phyloP scores from a whole-genome alignment of 1,140 invertebrate species.

The Zophobas atratus region DNA sequence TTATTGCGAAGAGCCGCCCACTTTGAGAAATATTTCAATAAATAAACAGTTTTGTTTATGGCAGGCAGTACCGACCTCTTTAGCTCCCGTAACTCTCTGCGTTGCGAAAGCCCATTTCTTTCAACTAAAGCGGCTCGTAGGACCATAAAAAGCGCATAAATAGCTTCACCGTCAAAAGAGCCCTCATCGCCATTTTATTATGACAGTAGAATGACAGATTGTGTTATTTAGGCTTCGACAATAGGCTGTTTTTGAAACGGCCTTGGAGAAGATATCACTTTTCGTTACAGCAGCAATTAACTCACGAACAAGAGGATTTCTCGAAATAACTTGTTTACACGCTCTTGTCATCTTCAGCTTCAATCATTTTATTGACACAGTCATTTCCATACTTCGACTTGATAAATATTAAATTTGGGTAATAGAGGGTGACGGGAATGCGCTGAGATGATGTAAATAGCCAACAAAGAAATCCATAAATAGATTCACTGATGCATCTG shows the following conservation, averaged over 20 bases:
- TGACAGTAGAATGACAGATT: not conserved
- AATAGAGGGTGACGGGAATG: conserved; percentile 24
- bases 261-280: not conserved
- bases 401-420: conserved; percentile 25
- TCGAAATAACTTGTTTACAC: conserved; percentile 20
- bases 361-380: not conserved
- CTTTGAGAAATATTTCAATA: conserved; percentile 26
- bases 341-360: not conserved
- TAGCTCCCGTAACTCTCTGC: conserved; percentile 7
- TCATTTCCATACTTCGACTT: not conserved
- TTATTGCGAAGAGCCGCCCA: conserved; percentile 24
- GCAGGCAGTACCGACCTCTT: conserved; percentile 15
- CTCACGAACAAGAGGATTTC: not conserved
- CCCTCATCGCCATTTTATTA: conserved; percentile 1
- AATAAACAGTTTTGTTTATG: conserved; percentile 35
- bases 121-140: not conserved
- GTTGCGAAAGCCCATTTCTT: not conserved
- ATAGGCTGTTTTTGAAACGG: not conserved
- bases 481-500: conserved; percentile 34
- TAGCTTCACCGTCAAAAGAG: not conserved
- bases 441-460: conserved; percentile 33
- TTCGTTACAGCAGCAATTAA: conserved; percentile 2
- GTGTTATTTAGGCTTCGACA: not conserved
- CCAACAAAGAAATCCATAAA: conserved; percentile 42
- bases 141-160: not conserved